Evolutionary conservation across 2,113 vertebrate genomes (phyloP).

Genomic region (rat (Rattus norvegicus)): DNA sequence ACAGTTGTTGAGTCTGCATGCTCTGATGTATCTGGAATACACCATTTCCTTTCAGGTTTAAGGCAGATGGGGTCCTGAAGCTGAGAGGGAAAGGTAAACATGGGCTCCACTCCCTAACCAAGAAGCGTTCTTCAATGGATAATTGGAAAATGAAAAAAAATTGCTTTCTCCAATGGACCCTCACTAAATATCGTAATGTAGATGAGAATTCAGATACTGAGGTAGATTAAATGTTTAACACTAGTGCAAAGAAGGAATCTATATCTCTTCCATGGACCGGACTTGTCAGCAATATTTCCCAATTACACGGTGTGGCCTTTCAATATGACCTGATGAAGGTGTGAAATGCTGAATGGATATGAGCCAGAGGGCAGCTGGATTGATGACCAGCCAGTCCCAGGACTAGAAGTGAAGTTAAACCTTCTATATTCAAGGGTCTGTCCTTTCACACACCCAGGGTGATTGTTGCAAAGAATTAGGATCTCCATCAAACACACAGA

Average conservation of each 20-base stretch:
- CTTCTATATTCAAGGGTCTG: neutral
- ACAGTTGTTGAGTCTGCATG: neutral
- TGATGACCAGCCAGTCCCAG: neutral
- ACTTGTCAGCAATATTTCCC: constrained; percentile 9
- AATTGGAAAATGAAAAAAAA: neutral
- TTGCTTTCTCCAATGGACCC: neutral
- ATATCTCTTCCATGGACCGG: neutral
- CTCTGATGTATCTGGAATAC: neutral
- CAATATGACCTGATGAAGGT: neutral
- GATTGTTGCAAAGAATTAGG: constrained; percentile 48
- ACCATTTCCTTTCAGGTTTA: neutral
- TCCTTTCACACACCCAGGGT: constrained; percentile 1
- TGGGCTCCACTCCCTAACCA: neutral
- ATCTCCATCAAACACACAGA: neutral
- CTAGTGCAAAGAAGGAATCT: neutral
- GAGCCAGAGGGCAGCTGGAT: constrained; percentile 30
- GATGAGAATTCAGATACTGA: neutral
- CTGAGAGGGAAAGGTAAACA: neutral
- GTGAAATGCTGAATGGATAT: neutral
- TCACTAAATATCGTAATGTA: neutral
- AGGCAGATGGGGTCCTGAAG: neutral
- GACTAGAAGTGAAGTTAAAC: neutral
- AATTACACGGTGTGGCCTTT: neutral
- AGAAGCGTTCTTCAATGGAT: neutral
- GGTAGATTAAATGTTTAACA: neutral